phyloP scores from a whole-genome alignment of 2,888 invertebrate genomes.

The Acanthoscelides obtectus region DNA sequence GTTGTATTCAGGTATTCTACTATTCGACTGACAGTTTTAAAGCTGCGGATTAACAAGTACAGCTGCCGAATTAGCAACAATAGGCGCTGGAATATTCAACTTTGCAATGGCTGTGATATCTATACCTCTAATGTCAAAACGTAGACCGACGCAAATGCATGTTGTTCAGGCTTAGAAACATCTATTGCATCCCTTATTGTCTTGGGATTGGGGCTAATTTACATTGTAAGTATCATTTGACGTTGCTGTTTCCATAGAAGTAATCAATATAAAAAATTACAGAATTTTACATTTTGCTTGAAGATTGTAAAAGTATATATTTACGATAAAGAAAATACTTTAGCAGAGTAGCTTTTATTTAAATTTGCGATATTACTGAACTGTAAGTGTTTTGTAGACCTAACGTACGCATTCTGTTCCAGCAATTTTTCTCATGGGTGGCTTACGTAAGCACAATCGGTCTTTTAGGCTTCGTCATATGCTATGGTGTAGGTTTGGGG shows the following conservation, averaged over 20 bases:
- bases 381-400: neutral
- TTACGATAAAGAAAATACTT: neutral
- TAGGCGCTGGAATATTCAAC: constrained; percentile 72
- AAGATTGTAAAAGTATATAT: too few species aligned
- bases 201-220: constrained; percentile 57
- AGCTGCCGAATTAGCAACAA: constrained; percentile 68
- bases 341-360: neutral
- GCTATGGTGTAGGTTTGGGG: constrained; percentile 79
- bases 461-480: constrained; percentile 70
- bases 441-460: constrained; percentile 66
- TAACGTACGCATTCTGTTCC: constrained; percentile 29
- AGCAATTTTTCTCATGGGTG: constrained; percentile 63
- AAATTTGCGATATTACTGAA: neutral
- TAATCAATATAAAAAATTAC: too few species aligned
- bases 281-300: neutral
- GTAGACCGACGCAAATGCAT: constrained; percentile 64
- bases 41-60: constrained; percentile 61
- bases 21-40: constrained; percentile 77
- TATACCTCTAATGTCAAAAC: constrained; percentile 60
- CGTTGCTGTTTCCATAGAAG: too few species aligned
- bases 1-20: constrained; percentile 64
- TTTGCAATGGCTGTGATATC: constrained; percentile 63
- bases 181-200: constrained; percentile 57
- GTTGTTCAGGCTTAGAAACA: constrained; percentile 58
- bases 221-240: constrained; percentile 58